Percentiles rank a stretch among this genome's conserved stretches.
These are phyloP conservation scores for Agelaius tricolor DNA, from an alignment of 2,113 vertebrate species.

Conservation along the genomic window DNA sequence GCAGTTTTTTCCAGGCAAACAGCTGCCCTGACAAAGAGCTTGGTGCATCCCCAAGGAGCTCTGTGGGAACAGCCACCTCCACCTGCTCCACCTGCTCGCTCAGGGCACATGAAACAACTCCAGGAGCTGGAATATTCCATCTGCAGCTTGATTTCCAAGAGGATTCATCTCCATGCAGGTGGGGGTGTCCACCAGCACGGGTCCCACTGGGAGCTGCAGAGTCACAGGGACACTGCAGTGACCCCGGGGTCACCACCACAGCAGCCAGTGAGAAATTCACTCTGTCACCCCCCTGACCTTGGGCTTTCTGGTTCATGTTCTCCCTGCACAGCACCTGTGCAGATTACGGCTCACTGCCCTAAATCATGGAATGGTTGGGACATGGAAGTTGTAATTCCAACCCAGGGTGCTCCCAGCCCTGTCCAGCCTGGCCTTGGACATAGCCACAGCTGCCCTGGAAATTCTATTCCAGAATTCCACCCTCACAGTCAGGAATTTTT, in stretches of 20 bases:
- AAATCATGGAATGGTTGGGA: background rate
- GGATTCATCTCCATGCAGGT: background rate
- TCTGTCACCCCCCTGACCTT: background rate
- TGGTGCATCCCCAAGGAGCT: background rate
- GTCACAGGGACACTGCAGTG: rapidly evolving
- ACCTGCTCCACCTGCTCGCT: background rate
- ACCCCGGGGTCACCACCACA: background rate
- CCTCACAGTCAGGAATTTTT: background rate
- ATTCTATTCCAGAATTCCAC: background rate
- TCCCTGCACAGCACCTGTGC: background rate
- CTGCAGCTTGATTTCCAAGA: background rate
- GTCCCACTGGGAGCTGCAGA: background rate
- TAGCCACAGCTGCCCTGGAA: background rate
- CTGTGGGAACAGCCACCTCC: background rate
- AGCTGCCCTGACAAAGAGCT: background rate
- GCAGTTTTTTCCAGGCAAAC: background rate
- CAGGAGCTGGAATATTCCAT: rapidly evolving
- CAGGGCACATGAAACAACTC: background rate
- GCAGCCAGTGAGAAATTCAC: background rate
- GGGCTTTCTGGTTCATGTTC: rapidly evolving
- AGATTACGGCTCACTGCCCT: background rate
- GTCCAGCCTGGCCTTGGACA: background rate
- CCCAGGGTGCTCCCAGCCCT: rapidly evolving
- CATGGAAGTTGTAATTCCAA: background rate
- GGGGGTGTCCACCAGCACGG: rapidly evolving